Percentiles rank a stretch among this genome's conserved stretches.
phyloP scores from a whole-genome alignment of 2,113 vertebrate species.

The Tragulus kanchil region DNA sequence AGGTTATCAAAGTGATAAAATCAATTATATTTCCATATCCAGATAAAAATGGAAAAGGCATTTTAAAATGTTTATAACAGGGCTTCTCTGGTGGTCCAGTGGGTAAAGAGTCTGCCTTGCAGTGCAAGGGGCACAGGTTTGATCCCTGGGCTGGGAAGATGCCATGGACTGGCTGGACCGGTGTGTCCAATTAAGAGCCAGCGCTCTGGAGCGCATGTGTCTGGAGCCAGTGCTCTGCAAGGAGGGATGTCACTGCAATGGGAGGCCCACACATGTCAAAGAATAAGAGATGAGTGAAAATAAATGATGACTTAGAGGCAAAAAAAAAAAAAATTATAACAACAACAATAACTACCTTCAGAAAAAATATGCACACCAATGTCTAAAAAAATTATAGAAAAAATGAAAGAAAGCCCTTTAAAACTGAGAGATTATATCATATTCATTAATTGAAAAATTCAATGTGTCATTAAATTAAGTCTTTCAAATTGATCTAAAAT shows the following conservation, averaged over 20 bases:
- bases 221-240: too few species aligned
- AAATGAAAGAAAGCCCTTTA: not conserved
- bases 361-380: not conserved
- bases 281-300: too few species aligned
- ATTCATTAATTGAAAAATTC: not conserved
- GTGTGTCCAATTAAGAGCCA: too few species aligned
- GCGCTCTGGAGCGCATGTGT: too few species aligned
- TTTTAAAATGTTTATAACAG: not conserved
- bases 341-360: not conserved
- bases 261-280: too few species aligned
- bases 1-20: not conserved
- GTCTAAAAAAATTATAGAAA: not conserved
- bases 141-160: too few species aligned
- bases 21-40: not conserved
- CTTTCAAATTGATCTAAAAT: slow-evolving; percentile 18
- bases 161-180: too few species aligned
- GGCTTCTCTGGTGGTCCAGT: too few species aligned
- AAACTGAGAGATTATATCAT: not conserved
- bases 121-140: too few species aligned
- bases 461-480: not conserved
- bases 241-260: too few species aligned
- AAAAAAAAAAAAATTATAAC: not conserved
- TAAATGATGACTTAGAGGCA: too few species aligned
- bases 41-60: not conserved
- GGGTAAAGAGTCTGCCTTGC: too few species aligned